Base-by-base conservation (phyloP, 2,113 vertebrate genomes). In the Peromyscus polionotus region DNA sequence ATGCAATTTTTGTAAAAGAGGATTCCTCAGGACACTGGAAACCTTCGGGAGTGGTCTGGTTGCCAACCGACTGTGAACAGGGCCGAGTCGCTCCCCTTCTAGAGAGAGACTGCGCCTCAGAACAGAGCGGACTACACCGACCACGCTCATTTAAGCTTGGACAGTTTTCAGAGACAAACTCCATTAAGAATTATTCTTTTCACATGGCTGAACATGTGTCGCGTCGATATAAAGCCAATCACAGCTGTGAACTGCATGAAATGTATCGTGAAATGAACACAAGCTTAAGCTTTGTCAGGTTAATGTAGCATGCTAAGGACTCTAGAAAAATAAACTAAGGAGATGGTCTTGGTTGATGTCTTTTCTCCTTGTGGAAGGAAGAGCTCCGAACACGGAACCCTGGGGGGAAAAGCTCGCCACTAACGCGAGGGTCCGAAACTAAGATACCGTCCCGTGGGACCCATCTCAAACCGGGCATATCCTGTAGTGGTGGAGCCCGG, bases 301-400 rank as follows among this genome's bases (percentile, higher is more conserved):
- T 99, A 99, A 98, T 99, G 98, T 99, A 99, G 99, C 99, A 99
- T 99, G 99, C 98, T 99, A 98, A 99, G 97, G 98, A 98, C 98
- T 98, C 98, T 98, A 98, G 98, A 98, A 98, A 98, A 99, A 99
- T 99, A 99, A 99, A 99, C 98, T 98, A 97, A 98, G 98, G 98
- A 98, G 93, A 97, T 93, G 97, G 98, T 98, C 98, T 98, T 98
- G 97, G 98, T 98, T 98, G 98, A 98, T 98, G 98, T 98, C 98
- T 98, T 99, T 98, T 98, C 96, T 98, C 85, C 98, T 93, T 97
- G 95, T 90, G 92, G 96, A 96, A 97, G 97, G 97, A 97, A 90
- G 54, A 94, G 85, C 96, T 97, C 93, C 95, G 93, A 97, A 97
- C 94, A 92, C 33, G 96, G 96, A 97, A 95, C 67, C 36, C 19